Percentiles rank a stretch among this genome's conserved stretches.
phyloP scores from a whole-genome alignment of 2,888 invertebrate species.

The Xylophagus ater region DNA sequence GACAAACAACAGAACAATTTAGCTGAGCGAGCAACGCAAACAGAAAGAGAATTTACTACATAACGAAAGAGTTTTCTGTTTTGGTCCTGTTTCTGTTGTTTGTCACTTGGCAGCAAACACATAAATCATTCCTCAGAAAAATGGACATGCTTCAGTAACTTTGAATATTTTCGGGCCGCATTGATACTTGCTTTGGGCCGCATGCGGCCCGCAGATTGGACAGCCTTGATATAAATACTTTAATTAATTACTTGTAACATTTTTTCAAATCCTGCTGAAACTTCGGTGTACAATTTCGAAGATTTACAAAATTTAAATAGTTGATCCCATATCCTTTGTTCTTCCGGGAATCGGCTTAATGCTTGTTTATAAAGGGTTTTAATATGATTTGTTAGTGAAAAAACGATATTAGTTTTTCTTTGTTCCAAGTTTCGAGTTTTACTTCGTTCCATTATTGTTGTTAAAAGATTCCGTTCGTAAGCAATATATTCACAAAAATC shows the following conservation, averaged over 20 bases:
- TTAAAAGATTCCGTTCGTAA: constrained; percentile 30
- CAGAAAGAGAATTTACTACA: too few relatives aligned
- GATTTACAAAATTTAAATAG: constrained; percentile 69
- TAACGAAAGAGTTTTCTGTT: too few relatives aligned
- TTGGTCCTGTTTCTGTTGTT: too few relatives aligned
- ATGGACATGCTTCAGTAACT: too few relatives aligned
- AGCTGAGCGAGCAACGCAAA: too few relatives aligned
- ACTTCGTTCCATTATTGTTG: constrained; percentile 36
- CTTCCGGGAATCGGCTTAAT: constrained; percentile 55
- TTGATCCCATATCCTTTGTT: constrained; percentile 62
- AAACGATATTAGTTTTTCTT: constrained; percentile 52
- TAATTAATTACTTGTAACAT: constrained; percentile 52
- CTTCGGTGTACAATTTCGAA: constrained; percentile 46
- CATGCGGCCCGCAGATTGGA: too few relatives aligned
- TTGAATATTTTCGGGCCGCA: too few relatives aligned
- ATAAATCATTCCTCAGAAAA: too few relatives aligned
- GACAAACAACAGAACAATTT: too few relatives aligned
- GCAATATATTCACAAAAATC: constrained; percentile 33
- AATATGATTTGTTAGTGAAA: constrained; percentile 55
- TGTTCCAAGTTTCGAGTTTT: constrained; percentile 46
- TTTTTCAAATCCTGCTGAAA: constrained; percentile 47
- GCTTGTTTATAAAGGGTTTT: constrained; percentile 63
- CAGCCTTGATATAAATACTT: too few relatives aligned
- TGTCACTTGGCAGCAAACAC: too few relatives aligned
- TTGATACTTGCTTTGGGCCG: too few relatives aligned